A percentile compares a stretch with the other conserved stretches of the same genome.
These are phyloP conservation scores for Oeneis ivallda DNA, from an alignment of 2,888 invertebrate genomes.

Conservation along the genomic window DNA sequence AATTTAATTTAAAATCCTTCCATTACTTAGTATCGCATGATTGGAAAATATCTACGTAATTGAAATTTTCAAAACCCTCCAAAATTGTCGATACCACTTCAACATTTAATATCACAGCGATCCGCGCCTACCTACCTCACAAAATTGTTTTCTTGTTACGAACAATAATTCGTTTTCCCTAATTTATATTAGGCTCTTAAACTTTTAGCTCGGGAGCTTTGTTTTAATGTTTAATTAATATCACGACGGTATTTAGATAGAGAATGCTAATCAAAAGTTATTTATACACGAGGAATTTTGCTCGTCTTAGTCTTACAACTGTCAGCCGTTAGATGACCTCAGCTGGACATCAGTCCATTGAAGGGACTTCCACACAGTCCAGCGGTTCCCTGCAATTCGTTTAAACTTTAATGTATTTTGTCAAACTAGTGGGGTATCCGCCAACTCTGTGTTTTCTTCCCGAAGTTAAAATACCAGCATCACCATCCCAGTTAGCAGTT, in stretches of 20 bases:
- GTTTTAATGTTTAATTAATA: constrained; percentile 60
- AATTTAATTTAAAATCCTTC: not conserved
- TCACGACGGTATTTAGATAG: constrained; percentile 28
- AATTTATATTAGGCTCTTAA: constrained; percentile 65
- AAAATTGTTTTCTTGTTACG: constrained; percentile 62
- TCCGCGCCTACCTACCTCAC: constrained; percentile 45
- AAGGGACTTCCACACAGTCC: no score
- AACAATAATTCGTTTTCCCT: constrained; percentile 64
- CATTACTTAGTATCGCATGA: not conserved
- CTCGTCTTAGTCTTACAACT: no score
- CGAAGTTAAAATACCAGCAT: no score
- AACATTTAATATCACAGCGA: not conserved
- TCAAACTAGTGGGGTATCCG: no score
- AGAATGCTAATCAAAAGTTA: constrained; percentile 30
- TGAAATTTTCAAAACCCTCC: not conserved
- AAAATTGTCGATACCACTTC: not conserved
- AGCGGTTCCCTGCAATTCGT: no score
- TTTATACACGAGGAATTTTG: constrained; percentile 15
- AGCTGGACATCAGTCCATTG: no score
- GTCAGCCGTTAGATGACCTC: no score
- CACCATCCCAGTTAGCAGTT: no score
- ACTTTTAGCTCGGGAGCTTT: constrained; percentile 55
- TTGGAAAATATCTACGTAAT: no score
- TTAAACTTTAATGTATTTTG: no score
- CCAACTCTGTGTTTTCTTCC: no score